Evolutionary conservation across 2,888 invertebrate genomes (phyloP).

Genomic region (Heteropelma amictum): DNA sequence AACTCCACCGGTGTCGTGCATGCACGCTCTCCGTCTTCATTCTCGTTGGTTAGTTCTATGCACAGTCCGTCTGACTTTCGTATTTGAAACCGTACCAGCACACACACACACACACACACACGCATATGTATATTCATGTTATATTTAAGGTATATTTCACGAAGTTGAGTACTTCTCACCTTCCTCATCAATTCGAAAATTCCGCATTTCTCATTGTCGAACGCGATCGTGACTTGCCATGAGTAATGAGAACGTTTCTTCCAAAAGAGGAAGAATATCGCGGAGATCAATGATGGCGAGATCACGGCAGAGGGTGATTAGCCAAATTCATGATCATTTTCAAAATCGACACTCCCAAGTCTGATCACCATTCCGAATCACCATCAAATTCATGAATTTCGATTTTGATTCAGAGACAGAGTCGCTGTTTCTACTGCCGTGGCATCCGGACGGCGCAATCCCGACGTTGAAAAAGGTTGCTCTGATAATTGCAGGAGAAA

Average conservation of each 20-base stretch:
- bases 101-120: background rate
- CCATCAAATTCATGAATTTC: too few relatives aligned
- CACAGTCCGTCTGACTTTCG: background rate
- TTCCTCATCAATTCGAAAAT: constrained; percentile 6
- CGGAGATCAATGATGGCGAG: too few relatives aligned
- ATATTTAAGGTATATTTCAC: background rate
- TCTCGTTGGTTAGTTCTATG: constrained; percentile 17
- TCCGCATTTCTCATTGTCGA: constrained; percentile 3
- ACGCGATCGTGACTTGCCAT: constrained; percentile 9
- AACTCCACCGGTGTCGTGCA: constrained; percentile 33
- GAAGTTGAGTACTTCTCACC: background rate
- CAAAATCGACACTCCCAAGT: too few relatives aligned
- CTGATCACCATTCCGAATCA: too few relatives aligned
- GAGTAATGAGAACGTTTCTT: constrained; percentile 3
- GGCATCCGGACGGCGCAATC: too few relatives aligned
- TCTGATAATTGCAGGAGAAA: too few relatives aligned
- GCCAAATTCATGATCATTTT: too few relatives aligned
- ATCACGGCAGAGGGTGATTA: too few relatives aligned
- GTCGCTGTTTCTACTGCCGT: too few relatives aligned
- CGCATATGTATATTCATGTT: background rate
- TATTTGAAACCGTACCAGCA: constrained; percentile 5
- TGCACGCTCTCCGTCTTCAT: constrained; percentile 41
- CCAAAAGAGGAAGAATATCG: background rate
- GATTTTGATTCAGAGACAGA: too few relatives aligned
- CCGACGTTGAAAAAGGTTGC: too few relatives aligned